phyloP scores from a whole-genome alignment of 2,888 invertebrate species.

The Toxonevra muliebris region DNA sequence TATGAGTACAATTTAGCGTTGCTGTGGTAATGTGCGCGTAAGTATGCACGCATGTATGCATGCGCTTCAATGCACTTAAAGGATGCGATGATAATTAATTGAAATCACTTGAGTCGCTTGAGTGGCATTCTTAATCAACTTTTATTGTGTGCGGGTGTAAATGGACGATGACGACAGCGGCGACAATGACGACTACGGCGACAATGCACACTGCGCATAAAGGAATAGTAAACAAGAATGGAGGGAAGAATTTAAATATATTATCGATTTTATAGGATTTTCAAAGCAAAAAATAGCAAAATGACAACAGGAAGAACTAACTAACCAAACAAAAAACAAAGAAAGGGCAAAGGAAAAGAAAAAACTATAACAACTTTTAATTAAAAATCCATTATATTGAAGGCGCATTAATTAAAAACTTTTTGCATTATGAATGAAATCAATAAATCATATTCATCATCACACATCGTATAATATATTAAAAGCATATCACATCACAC shows the following conservation, averaged over 20 bases:
- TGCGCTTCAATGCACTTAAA: background rate
- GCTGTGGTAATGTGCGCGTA: background rate
- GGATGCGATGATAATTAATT: slow-evolving; percentile 6
- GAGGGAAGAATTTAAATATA: no score
- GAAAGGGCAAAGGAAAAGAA: no score
- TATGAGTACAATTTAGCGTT: background rate
- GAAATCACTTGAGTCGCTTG: slow-evolving; percentile 2
- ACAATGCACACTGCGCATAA: background rate
- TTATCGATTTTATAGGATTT: no score
- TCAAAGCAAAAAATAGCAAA: no score
- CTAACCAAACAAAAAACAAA: no score
- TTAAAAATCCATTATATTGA: no score
- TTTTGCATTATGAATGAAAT: background rate
- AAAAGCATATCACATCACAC: background rate
- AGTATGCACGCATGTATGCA: background rate
- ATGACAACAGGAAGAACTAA: no score
- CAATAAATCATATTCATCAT: slow-evolving; percentile 7
- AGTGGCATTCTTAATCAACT: slow-evolving; percentile 2
- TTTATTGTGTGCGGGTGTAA: background rate
- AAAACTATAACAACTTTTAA: no score
- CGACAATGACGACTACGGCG: background rate
- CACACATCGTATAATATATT: background rate
- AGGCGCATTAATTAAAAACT: no score
- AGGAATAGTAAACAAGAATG: no score
- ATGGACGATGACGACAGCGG: background rate